phyloP scores from a whole-genome alignment of 2,113 vertebrate genomes.

The Hiodon tergisus region DNA sequence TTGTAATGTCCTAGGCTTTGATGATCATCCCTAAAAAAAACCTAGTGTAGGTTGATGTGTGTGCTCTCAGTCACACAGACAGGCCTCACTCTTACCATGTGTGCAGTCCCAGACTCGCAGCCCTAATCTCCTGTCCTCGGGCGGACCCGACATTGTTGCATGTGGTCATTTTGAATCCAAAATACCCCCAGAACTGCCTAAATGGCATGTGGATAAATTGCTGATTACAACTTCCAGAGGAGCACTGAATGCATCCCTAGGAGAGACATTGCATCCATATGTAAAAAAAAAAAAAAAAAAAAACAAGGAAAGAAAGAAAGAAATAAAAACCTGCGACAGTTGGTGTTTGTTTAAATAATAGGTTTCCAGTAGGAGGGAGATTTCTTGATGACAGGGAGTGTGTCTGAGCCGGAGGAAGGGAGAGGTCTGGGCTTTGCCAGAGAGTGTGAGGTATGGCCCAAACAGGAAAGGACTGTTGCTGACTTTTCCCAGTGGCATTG shows the following conservation, averaged over 20 bases:
- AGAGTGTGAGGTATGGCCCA: too few relatives aligned
- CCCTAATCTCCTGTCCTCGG: conserved; percentile 1
- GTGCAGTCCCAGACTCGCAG: neutral
- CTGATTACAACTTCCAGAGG: conserved; percentile 57
- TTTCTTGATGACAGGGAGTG: conserved; percentile 3
- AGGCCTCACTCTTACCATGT: neutral
- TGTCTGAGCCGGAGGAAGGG: neutral
- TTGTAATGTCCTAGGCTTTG: too few relatives aligned
- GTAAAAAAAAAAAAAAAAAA: conserved; percentile 62
- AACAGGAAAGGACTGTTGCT: too few relatives aligned
- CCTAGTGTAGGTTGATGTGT: neutral
- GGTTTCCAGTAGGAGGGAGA: conserved; percentile 35
- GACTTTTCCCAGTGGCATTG: too few relatives aligned
- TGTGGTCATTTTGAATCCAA: conserved; percentile 54
- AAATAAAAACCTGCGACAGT: conserved; percentile 55
- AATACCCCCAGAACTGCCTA: conserved; percentile 38
- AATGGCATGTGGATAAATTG: conserved; percentile 52
- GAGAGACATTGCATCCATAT: conserved; percentile 61
- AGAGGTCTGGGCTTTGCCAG: too few relatives aligned
- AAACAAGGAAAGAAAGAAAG: conserved; percentile 51
- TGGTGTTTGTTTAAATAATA: conserved; percentile 64
- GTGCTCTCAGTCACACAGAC: neutral
- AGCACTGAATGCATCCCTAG: conserved; percentile 59
- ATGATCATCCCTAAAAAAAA: too few relatives aligned
- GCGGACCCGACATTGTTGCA: conserved; percentile 51